Percentiles rank a stretch among this genome's conserved stretches.
Conservation (phyloP, 2,888 invertebrate species). For the Eudasyphora cyanicolor region DNA sequence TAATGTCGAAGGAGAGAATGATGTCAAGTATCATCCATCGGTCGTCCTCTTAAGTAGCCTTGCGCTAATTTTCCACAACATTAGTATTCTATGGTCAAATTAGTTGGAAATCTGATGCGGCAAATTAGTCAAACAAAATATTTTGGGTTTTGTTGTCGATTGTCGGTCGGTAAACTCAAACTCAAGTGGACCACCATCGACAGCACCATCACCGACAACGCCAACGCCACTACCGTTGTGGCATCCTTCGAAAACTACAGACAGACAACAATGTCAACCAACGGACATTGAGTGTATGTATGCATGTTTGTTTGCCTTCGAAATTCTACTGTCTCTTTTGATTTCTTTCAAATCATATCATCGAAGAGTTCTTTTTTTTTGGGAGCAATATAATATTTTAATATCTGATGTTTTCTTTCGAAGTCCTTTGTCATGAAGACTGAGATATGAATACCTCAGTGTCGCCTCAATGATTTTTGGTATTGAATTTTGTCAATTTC, state of each 20-base stretch:
- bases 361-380: constrained; percentile 23
- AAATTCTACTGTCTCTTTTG: constrained; percentile 12
- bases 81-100: constrained; percentile 61
- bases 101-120: constrained; percentile 74
- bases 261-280: constrained; percentile 34
- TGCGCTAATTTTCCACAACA: constrained; percentile 62
- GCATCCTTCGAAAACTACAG: background rate
- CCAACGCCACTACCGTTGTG: background rate
- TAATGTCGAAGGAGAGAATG: too few relatives aligned
- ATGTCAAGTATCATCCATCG: constrained; percentile 31
- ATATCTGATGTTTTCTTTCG: background rate
- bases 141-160: background rate
- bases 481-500: constrained; percentile 17
- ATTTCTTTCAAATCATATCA: constrained; percentile 49
- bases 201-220: background rate
- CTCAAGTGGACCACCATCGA: constrained; percentile 70
- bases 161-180: constrained; percentile 32
- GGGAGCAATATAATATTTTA: constrained; percentile 33
- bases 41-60: constrained; percentile 36
- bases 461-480: constrained; percentile 52
- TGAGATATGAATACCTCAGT: constrained; percentile 43
- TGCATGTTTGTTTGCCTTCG: background rate
- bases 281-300: background rate
- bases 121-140: constrained; percentile 59
- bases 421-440: background rate